Percentiles rank a stretch among this genome's conserved stretches.
phyloP scores from a whole-genome alignment of 2,888 invertebrate species.

The Agrotis segetum region DNA sequence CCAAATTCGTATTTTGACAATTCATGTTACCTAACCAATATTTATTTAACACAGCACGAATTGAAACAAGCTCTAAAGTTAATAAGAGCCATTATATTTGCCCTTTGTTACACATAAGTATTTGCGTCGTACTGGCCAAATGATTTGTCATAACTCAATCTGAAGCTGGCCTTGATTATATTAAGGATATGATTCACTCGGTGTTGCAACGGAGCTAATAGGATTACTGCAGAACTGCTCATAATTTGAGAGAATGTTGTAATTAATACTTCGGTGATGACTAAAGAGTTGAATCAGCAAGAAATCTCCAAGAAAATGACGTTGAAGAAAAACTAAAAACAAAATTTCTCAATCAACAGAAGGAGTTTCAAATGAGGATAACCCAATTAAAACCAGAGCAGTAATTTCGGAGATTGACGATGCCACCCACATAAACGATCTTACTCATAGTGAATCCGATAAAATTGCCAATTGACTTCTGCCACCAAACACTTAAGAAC shows the following conservation, averaged over 20 bases:
- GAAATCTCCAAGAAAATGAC: constrained; percentile 19
- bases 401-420: constrained; percentile 51
- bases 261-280: constrained; percentile 52
- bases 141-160: constrained; percentile 72
- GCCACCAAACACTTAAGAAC: constrained; percentile 67
- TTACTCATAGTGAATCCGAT: constrained; percentile 61
- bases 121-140: constrained; percentile 67
- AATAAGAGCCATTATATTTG: constrained; percentile 66
- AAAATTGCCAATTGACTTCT: constrained; percentile 69
- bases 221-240: constrained; percentile 59
- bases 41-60: constrained; percentile 56
- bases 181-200: constrained; percentile 74
- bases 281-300: constrained; percentile 43
- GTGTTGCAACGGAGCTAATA: constrained; percentile 58
- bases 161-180: constrained; percentile 71
- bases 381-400: constrained; percentile 55
- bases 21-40: constrained; percentile 51
- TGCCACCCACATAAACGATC: constrained; percentile 56
- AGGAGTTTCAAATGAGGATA: constrained; percentile 40
- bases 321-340: constrained; percentile 9
- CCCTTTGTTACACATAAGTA: constrained; percentile 68
- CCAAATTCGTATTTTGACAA: constrained; percentile 24
- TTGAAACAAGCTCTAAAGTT: constrained; percentile 59
- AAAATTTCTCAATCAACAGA: constrained; percentile 35
- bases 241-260: constrained; percentile 40